phyloP scores from a whole-genome alignment of 2,797 vertebrate genomes.

The Hydrolagus colliei region DNA sequence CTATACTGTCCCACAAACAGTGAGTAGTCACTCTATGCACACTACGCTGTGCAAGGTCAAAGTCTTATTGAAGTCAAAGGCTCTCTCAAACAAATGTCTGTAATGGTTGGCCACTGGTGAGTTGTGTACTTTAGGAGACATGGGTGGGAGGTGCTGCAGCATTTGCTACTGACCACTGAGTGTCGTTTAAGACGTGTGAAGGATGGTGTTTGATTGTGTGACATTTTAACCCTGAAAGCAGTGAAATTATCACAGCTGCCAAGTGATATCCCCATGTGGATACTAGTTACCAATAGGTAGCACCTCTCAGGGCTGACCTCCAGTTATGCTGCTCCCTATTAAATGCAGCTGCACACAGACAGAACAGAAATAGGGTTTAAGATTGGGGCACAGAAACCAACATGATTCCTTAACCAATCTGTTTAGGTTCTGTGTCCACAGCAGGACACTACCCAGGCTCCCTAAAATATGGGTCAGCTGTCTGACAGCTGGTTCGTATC shows the following conservation, averaged over 20 bases:
- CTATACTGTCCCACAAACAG: too few species aligned
- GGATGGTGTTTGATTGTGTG: neutral
- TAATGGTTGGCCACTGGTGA: too few species aligned
- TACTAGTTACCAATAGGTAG: neutral
- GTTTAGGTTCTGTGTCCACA: neutral
- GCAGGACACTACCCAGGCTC: neutral
- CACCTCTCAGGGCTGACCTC: neutral
- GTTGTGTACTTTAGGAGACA: too few species aligned
- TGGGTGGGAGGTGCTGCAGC: too few species aligned
- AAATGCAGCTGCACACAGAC: neutral
- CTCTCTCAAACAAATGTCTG: too few species aligned
- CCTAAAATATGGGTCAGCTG: neutral
- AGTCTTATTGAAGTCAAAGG: too few species aligned
- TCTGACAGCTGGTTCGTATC: neutral
- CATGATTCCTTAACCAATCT: neutral
- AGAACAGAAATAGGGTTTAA: neutral
- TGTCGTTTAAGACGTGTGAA: neutral
- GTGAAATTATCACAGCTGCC: neutral
- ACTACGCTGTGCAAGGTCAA: too few species aligned
- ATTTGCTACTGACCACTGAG: neutral
- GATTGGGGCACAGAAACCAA: neutral
- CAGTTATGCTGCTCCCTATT: neutral
- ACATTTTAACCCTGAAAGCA: neutral
- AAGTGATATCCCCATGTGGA: neutral
- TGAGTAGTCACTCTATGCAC: too few species aligned